Percentiles rank a stretch among this genome's conserved stretches.
These are phyloP conservation scores for Nothobranchius kuhntae DNA, from an alignment of 2,113 vertebrate genomes.

Conservation along the genomic window DNA sequence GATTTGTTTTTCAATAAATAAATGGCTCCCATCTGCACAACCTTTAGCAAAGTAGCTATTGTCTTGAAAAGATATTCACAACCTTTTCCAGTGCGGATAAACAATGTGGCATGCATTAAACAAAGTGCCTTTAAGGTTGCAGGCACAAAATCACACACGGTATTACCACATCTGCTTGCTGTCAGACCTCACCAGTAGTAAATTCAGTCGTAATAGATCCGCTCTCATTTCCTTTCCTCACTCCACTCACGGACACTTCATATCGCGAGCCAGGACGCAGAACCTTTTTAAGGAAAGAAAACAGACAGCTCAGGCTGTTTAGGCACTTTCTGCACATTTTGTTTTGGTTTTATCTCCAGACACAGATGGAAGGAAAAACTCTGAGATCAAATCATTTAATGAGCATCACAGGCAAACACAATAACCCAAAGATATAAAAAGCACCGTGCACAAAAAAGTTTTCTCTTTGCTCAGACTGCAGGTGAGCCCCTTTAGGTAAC, in stretches of 20 bases:
- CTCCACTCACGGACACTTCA: slow-evolving; percentile 84
- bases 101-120: slow-evolving; percentile 21
- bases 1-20: slow-evolving; percentile 14
- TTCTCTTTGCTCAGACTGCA: slow-evolving; percentile 9
- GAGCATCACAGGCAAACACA: slow-evolving; percentile 12
- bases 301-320: slow-evolving; percentile 13
- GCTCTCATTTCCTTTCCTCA: slow-evolving; percentile 88
- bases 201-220: slow-evolving; percentile 84
- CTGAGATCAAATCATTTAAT: slow-evolving; percentile 42
- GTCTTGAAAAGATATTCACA: slow-evolving; percentile 34
- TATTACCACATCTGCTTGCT: slow-evolving; percentile 59
- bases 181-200: slow-evolving; percentile 86
- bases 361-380: slow-evolving; percentile 31
- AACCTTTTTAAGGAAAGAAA: slow-evolving; percentile 75
- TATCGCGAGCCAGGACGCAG: slow-evolving; percentile 89
- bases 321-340: slow-evolving; percentile 27
- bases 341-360: slow-evolving; percentile 47
- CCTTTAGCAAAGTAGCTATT: slow-evolving; percentile 10
- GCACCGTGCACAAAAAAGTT: background rate
- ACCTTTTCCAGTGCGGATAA: slow-evolving; percentile 19
- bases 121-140: slow-evolving; percentile 41
- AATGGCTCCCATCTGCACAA: slow-evolving; percentile 16
- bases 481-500: slow-evolving; percentile 7
- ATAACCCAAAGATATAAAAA: background rate
- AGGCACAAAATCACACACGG: slow-evolving; percentile 19